A percentile compares a stretch with the other conserved stretches of the same genome.
phyloP scores from a whole-genome alignment of 2,888 invertebrate species.

The Petrolisthes manimaculis region DNA sequence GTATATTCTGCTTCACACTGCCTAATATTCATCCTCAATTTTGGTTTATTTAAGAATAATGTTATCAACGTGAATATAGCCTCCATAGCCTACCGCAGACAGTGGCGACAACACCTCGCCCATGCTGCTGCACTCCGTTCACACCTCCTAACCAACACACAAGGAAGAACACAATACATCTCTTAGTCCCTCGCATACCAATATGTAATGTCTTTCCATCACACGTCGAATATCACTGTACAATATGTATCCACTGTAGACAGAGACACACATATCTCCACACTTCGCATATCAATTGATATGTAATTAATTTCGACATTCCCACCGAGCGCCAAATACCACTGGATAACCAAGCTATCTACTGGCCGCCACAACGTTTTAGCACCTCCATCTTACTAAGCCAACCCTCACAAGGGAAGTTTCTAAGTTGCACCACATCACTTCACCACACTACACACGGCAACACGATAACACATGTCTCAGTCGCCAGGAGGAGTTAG shows the following conservation, averaged over 20 bases:
- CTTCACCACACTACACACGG: not conserved
- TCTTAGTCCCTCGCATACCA: too few species aligned
- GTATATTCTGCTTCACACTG: too few species aligned
- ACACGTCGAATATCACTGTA: not conserved
- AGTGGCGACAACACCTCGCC: conserved; percentile 17
- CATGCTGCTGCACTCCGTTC: conserved; percentile 25
- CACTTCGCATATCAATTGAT: not conserved
- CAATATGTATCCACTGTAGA: not conserved
- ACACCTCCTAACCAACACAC: conserved; percentile 21
- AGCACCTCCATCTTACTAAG: too few species aligned
- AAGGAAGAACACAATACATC: conserved; percentile 32
- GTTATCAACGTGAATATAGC: too few species aligned
- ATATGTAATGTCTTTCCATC: not conserved
- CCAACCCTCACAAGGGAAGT: too few species aligned
- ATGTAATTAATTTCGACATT: too few species aligned
- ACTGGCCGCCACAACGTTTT: too few species aligned
- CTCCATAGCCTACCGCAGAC: not conserved
- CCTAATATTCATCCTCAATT: too few species aligned
- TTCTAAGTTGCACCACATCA: not conserved
- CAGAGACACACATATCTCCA: not conserved
- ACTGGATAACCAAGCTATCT: too few species aligned
- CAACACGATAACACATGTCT: conserved; percentile 50
- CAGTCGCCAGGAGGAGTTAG: conserved; percentile 25
- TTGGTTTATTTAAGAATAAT: too few species aligned
- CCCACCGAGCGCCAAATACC: too few species aligned